phyloP scores from a whole-genome alignment of 1,140 invertebrate species.

The Lasioglossum albipes region DNA sequence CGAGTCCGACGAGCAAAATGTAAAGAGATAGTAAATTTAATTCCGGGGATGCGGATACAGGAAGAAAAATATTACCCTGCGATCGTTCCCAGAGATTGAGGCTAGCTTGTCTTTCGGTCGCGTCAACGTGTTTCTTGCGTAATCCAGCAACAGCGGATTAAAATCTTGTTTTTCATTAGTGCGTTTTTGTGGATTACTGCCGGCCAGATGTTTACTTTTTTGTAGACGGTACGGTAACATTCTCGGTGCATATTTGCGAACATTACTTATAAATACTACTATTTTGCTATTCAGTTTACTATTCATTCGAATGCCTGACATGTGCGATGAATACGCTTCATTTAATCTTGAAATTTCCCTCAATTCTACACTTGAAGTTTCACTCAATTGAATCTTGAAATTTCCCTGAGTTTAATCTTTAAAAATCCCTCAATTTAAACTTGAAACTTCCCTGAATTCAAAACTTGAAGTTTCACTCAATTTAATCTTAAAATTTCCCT shows the following conservation, averaged over 20 bases:
- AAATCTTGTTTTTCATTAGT: conserved; percentile 2
- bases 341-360: too few species aligned
- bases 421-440: too few species aligned
- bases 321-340: too few species aligned
- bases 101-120: too few species aligned
- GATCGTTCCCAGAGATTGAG: conserved; percentile 9
- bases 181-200: conserved; percentile 3
- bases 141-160: not conserved
- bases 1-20: too few species aligned
- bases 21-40: conserved; percentile 19
- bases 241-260: not conserved
- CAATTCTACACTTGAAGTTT: too few species aligned
- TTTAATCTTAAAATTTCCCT: too few species aligned
- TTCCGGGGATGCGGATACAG: not conserved
- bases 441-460: too few species aligned
- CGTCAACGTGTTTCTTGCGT: conserved; percentile 1
- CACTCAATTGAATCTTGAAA: too few species aligned
- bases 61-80: not conserved
- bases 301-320: not conserved
- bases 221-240: not conserved
- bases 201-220: not conserved
- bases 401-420: too few species aligned
- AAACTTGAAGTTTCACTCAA: too few species aligned
- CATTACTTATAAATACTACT: not conserved
- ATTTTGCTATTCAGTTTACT: too few species aligned